Evolutionary conservation across 2,113 vertebrate genomes (phyloP), one percentile per base, ranked within the genome.

Genomic region (Quiscalus mexicanus): DNA sequence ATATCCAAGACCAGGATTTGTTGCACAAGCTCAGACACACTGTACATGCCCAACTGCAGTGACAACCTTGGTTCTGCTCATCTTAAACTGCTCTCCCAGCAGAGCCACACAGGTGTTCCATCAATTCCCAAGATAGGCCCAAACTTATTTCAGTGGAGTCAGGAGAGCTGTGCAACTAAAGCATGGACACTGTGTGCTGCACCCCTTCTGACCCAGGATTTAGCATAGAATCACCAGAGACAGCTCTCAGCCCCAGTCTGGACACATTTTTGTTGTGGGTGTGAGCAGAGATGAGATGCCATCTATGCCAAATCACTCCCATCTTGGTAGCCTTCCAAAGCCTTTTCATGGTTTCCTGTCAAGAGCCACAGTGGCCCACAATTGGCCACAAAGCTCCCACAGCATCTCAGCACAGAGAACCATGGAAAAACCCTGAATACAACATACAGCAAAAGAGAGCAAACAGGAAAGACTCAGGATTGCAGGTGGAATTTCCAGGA

Each of bases 1-100:
- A 75, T 86, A 63, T 80, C 70, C 79, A 92, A 85, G 82, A 88
- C 59, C 45, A 80, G 71, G 67, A 90, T 75, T 88, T 93, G 71
- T 75, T 88, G 92, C 90, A 95, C 75, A 58, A 62, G 47, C 67
- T 41, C 79, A 94, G 82, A 65, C 53, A 79, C 63, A 42, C 25
- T 37, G 63, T 83, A 62, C 67, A 83, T 42, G 35, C 45, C 78
- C 47, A 77, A 56, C 42, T 81, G 56, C 76, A 70, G 55, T 28
- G 55, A 86, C 53, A 77, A 5, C 56, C 76, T 87, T 63, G 44
- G 64, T 62, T 56, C 65, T 64, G 45, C 25, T 65, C 37, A 25
- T 65, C 76, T 80, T 37, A 39, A 69, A 42, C 64, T 31, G 71
- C 31, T 76, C 67, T 86, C 22, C 45, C 31, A 45, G 16, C 49